Evolutionary conservation across 2,888 invertebrate species (phyloP).

Genomic region (Apamea monoglypha): DNA sequence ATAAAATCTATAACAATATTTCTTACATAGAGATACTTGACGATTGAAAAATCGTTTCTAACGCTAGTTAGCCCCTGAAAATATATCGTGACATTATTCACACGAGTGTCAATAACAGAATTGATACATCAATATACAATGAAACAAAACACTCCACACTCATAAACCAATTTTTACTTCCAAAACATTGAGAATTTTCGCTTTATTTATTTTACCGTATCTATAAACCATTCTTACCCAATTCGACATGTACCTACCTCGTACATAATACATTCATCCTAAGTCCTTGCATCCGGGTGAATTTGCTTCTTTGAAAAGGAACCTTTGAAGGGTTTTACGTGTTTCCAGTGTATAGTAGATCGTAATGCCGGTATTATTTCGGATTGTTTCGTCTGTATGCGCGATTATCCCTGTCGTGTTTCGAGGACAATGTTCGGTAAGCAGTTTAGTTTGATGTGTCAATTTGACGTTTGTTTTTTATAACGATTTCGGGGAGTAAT

Average conservation of each 20-base stretch:
- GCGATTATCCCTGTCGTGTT: conserved; percentile 48
- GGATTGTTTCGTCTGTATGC: conserved; percentile 69
- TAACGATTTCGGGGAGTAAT: not conserved
- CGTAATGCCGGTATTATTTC: conserved; percentile 69
- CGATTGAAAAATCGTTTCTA: not conserved
- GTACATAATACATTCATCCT: conserved; percentile 78
- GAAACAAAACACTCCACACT: conserved; percentile 29
- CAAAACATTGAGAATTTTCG: conserved; percentile 32
- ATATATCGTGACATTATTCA: no score
- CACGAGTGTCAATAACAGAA: not conserved
- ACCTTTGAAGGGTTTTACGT: conserved; percentile 65
- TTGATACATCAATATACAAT: not conserved
- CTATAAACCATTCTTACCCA: conserved; percentile 68
- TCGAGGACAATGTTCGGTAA: conserved; percentile 43
- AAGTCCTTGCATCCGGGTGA: conserved; percentile 74
- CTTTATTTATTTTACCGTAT: conserved; percentile 52
- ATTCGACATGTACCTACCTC: conserved; percentile 74
- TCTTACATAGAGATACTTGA: not conserved
- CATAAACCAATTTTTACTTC: conserved; percentile 37
- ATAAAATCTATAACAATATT: not conserved
- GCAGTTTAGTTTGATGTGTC: not conserved
- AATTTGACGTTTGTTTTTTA: not conserved
- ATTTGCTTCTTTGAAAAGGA: conserved; percentile 71
- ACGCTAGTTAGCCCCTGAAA: not conserved
- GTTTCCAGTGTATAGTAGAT: conserved; percentile 60